Evolutionary conservation across 1,140 invertebrate genomes (phyloP), one percentile per base, ranked within the genome.

Genomic region (Leptonema lineaticorne): DNA sequence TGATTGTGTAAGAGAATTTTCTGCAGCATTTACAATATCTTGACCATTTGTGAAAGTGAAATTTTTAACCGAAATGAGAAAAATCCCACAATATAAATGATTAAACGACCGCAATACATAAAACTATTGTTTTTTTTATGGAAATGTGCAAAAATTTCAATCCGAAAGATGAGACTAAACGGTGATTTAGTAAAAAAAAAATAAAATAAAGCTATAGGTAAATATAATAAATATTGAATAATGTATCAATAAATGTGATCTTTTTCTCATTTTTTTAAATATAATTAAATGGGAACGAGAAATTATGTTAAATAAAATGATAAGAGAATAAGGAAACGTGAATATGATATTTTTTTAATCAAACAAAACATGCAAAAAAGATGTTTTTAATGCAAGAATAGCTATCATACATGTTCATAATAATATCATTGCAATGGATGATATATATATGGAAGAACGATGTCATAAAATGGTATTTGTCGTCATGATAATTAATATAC

Each of bases 1-100:
- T 53, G 45, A 69, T 69, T 72, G 71, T 69, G 71, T 59, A 69
- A 72, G 64, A 69, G 59, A 57, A 45, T 56, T 60, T 50, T 60
- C 20, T 28, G 58, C 33, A 57, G 66, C 57, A 27, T 59, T 59
- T 63, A n/a, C n/a, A n/a, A n/a, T n/a, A n/a, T 53, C 29, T 64
- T 53, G 62, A 8, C 28, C 33, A 56, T 46, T 14, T 16, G 64
- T 62, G 71, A 72, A 72, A 72, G 71, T 72, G 71, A 72, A 69
- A 72, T 64, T 66, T 64, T 72, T 30, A 62, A 68, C 63, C 48
- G 48, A 53, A 22, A 53, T 24, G 48, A 53, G 48, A 53, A 53
- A 27, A 22, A 53, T 8, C 16, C 6, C 57, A 27, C n/a, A n/a
- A n/a, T n/a, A n/a, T n/a, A n/a, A n/a, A n/a, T n/a, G n/a, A n/a